A percentile compares a stretch with the other conserved stretches of the same genome.
Conservation (phyloP, 2,888 invertebrate genomes). For the Prionchulus punctatus region DNA sequence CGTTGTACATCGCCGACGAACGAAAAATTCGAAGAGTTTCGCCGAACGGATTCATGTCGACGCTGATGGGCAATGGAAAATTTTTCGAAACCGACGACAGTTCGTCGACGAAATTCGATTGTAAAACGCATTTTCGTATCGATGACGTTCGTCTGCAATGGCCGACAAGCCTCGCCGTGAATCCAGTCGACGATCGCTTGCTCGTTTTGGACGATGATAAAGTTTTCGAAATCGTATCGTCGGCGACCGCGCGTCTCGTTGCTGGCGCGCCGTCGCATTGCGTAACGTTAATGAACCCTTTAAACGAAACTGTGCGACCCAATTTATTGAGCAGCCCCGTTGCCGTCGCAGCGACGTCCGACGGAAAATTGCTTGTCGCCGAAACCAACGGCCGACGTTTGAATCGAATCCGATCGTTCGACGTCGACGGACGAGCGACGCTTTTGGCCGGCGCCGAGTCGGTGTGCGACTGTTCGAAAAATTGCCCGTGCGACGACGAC, state of each 20-base stretch:
- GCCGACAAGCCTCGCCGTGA: constrained; percentile 89
- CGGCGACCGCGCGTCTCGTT: constrained; percentile 32
- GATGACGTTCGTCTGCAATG: constrained; percentile 71
- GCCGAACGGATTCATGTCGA: constrained; percentile 62
- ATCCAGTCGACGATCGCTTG: constrained; percentile 77
- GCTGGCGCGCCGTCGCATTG: constrained; percentile 89
- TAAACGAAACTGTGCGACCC: constrained; percentile 50
- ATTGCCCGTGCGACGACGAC: constrained; percentile 30
- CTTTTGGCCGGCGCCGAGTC: constrained; percentile 17
- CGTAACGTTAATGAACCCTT: constrained; percentile 49
- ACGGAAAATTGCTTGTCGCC: constrained; percentile 76
- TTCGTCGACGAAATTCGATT: neutral
- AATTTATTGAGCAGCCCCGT: constrained; percentile 72
- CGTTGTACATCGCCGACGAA: constrained; percentile 92
- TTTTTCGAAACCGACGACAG: neutral
- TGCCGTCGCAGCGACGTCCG: constrained; percentile 73
- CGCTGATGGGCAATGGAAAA: constrained; percentile 1
- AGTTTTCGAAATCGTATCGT: constrained; percentile 11
- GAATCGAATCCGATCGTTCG: constrained; percentile 44
- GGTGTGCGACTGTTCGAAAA: constrained; percentile 35
- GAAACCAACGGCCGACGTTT: constrained; percentile 79
- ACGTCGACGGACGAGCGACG: constrained; percentile 2
- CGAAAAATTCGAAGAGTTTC: constrained; percentile 87
- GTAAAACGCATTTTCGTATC: neutral
- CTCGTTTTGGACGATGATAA: constrained; percentile 84